Base-by-base conservation (phyloP, 2,113 vertebrate species). In the Craseonycteris thonglongyai region DNA sequence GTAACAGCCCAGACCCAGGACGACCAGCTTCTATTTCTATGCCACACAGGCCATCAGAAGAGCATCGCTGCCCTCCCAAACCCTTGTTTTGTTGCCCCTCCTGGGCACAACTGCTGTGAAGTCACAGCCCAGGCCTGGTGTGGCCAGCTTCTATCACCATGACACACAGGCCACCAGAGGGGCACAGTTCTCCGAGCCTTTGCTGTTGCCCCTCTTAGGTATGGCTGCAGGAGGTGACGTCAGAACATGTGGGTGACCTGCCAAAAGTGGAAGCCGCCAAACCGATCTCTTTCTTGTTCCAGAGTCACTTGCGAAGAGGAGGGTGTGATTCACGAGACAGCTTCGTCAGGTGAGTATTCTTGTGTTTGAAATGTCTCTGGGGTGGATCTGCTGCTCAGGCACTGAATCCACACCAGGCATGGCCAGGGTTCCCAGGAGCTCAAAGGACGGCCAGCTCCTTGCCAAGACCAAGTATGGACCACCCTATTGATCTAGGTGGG, bases 401-500 rank as follows among this genome's bases (percentile, higher is more conserved):
- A 83, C 51, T 35, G 33, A 94, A 51, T 94, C 58, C 68, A 75
- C 33, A 2, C 69, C 3, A 5, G n/a, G 72, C 49, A 91, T 28
- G 83, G 94, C 79, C 91, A 93, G 74, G 61, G 94, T 72, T 95
- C 71, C 93, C 6, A 19, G 91, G 38, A 93, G 81, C 42, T 56
- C 6, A 18, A 71, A 68, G 88, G n/a, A 42, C 28, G 66, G 93
- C 84, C 12, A 7, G 91, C 72, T 80, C 71, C 22, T 78, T 78
- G 58, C 58, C 90, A 75, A 87, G 66, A 61, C 45, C n/a, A 72
- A 83, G 22, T 47, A 24, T n/a, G 69, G 83, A 93, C 58, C 21
- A 35, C 61, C 79, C 81, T 71, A 18, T 59, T 35, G 76, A 54
- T 75, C 59, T 65, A 66, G 68, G 82, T 47, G 81, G 91, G 76